Percentiles rank a stretch among this genome's conserved stretches.
phyloP scores from a whole-genome alignment of 2,888 invertebrate genomes.

The Amphipyra tragopoginis region DNA sequence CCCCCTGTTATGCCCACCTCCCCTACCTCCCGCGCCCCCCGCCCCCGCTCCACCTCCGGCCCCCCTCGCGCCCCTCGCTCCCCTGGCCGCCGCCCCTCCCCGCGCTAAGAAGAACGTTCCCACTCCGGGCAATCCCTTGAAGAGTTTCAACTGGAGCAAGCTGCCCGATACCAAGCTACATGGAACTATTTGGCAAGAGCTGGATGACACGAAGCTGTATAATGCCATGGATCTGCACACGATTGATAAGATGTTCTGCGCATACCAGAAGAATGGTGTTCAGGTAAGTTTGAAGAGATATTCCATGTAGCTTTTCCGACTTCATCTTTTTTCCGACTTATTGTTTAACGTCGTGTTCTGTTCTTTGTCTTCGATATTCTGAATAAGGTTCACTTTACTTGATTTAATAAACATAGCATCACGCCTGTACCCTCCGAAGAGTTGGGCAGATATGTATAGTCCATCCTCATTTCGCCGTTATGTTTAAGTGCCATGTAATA shows the following conservation, averaged over 20 bases:
- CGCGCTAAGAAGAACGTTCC: slow-evolving; percentile 96
- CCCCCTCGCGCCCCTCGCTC: slow-evolving; percentile 88
- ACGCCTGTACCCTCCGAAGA: too few relatives aligned
- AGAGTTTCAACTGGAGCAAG: slow-evolving; percentile 99
- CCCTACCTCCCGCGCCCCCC: slow-evolving; percentile 81
- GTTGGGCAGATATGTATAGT: too few relatives aligned
- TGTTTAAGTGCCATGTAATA: too few relatives aligned
- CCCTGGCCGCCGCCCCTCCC: slow-evolving; percentile 89
- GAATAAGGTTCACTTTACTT: too few relatives aligned
- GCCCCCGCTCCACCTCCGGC: slow-evolving; percentile 91
- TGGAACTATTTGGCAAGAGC: slow-evolving; percentile 98
- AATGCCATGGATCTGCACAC: slow-evolving; percentile 97
- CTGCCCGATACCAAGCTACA: slow-evolving; percentile 96
- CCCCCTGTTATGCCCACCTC: slow-evolving; percentile 89
- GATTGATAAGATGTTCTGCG: slow-evolving; percentile 98
- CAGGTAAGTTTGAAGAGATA: slow-evolving; percentile 83
- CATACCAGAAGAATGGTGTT: slow-evolving; percentile 97
- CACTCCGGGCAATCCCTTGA: slow-evolving; percentile 96
- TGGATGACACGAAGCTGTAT: slow-evolving; percentile 98
- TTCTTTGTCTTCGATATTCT: too few relatives aligned
- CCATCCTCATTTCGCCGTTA: too few relatives aligned
- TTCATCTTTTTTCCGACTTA: too few relatives aligned
- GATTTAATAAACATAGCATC: too few relatives aligned
- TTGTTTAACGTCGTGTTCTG: too few relatives aligned
- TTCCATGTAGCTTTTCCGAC: background rate